These are phyloP conservation scores for Oryzias dopingdopingensis DNA, from an alignment of 2,797 vertebrate species.

Conservation along the genomic window DNA sequence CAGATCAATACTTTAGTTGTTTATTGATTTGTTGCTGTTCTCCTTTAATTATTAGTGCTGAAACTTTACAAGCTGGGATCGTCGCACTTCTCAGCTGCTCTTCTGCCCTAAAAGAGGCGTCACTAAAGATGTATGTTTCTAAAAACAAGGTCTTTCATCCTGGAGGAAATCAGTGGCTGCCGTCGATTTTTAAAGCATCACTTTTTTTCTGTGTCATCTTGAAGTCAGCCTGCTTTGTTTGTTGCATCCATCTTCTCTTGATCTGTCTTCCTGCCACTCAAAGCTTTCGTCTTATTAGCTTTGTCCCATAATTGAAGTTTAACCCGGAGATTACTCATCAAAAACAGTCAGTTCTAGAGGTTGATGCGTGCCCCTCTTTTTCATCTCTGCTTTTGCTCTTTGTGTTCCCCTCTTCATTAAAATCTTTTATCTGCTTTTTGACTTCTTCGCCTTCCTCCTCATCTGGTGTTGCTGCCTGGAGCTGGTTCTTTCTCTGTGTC, in stretches of 20 bases:
- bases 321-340: conserved; percentile 57
- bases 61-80: conserved; percentile 9
- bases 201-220: conserved; percentile 21
- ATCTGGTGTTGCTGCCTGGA: conserved; percentile 41
- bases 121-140: conserved; percentile 7
- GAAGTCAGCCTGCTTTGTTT: conserved; percentile 35
- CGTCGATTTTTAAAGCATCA: conserved; percentile 11
- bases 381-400: conserved; percentile 24
- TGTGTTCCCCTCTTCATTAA: conserved; percentile 46
- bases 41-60: conserved; percentile 25
- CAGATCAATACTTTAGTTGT: neutral
- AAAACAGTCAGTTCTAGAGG: conserved; percentile 47
- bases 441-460: conserved; percentile 35
- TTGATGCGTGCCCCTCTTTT: conserved; percentile 45
- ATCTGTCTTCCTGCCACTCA: conserved; percentile 48
- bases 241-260: conserved; percentile 29
- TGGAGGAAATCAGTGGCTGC: conserved; percentile 8
- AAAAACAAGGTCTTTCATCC: conserved; percentile 21
- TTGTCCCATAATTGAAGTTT: conserved; percentile 60
- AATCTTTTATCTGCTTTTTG: conserved; percentile 42
- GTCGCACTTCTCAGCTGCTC: conserved; percentile 1
- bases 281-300: conserved; percentile 47
- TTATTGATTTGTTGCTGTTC: neutral
- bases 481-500: conserved; percentile 41
- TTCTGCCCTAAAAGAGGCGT: neutral